Evolutionary conservation across 2,797 vertebrate genomes (phyloP), one percentile per base, ranked within the genome.

Genomic region (Hoplostethus atlanticus): DNA sequence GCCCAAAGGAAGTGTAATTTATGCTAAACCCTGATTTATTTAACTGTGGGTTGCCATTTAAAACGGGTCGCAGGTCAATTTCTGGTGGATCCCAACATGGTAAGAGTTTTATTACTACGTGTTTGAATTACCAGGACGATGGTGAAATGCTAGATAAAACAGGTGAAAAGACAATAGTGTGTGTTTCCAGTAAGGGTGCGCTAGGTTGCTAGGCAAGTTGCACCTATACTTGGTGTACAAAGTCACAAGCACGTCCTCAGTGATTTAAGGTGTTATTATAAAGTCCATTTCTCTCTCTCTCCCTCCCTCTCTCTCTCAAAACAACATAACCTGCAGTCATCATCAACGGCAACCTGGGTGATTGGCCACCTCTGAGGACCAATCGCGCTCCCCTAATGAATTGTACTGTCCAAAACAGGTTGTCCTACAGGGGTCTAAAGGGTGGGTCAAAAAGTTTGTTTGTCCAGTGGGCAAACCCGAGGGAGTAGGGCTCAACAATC

Each of bases 391-490:
- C 80, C 70, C 81, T 64, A 38, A 81, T 65, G 77, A 74, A 21
- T 31, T 40, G 57, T 65, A 25, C 70, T 63, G 48, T 47, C 55
- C 75, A 21, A 85, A 87, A 87, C 86, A 88, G 30, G 42, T 58
- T 42, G 30, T 42, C 71, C 82, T 57, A 10, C 2, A 21, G 5
- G 79, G 84, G 90, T 83, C 73, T 61, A 72, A 5, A 17, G 52
- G 3, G 5, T 15, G 44, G 36, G 12, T 77, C 71, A 66, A 51
- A 67, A 50, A 42, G 51, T 73, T 69, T 90, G 87, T 89, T 91
- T 90, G 91, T 89, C 91, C 91, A 71, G 68, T 63, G 36, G 66
- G 55, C 16, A 61, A 38, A 71, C 85, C 86, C 84, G 5, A 6
- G 71, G 64, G 89, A 40, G 16, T 9, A 69, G 47, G 48, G 46